phyloP scores from a whole-genome alignment of 2,888 invertebrate genomes.

The Agonopterix arenella region DNA sequence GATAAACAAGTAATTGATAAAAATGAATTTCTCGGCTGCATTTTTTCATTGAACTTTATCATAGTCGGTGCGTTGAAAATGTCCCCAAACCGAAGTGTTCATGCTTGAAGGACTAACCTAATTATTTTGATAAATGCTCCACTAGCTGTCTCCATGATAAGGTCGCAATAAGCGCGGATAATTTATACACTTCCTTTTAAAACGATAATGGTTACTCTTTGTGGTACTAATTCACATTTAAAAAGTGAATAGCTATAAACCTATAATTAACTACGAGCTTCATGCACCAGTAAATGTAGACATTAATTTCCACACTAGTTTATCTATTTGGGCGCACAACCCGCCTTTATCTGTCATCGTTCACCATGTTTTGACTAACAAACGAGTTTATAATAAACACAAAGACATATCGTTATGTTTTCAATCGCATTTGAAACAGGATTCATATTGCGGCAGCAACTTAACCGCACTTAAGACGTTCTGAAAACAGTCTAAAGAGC shows the following conservation, averaged over 20 bases:
- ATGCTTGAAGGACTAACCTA: slow-evolving; percentile 15
- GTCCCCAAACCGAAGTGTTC: too few relatives aligned
- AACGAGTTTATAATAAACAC: slow-evolving; percentile 42
- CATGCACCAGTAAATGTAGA: slow-evolving; percentile 77
- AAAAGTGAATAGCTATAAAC: slow-evolving; percentile 71
- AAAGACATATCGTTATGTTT: slow-evolving; percentile 29
- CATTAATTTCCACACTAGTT: slow-evolving; percentile 77
- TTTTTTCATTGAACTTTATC: too few relatives aligned
- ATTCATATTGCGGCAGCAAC: slow-evolving; percentile 35
- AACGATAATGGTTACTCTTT: slow-evolving; percentile 70
- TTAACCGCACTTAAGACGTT: slow-evolving; percentile 36
- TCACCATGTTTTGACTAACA: slow-evolving; percentile 41
- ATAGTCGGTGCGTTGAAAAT: too few relatives aligned
- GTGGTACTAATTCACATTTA: slow-evolving; percentile 64
- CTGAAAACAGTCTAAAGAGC: slow-evolving; percentile 25
- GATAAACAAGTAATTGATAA: too few relatives aligned
- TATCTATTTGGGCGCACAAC: slow-evolving; percentile 75
- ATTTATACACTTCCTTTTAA: slow-evolving; percentile 69
- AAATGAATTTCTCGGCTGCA: too few relatives aligned
- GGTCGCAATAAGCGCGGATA: slow-evolving; percentile 42
- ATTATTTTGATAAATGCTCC: slow-evolving; percentile 61
- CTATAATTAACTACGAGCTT: slow-evolving; percentile 75
- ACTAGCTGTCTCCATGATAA: slow-evolving; percentile 52
- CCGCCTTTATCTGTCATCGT: slow-evolving; percentile 76
- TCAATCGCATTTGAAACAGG: slow-evolving; percentile 31